phyloP scores from a whole-genome alignment of 2,113 vertebrate species.

The Zingel zingel region DNA sequence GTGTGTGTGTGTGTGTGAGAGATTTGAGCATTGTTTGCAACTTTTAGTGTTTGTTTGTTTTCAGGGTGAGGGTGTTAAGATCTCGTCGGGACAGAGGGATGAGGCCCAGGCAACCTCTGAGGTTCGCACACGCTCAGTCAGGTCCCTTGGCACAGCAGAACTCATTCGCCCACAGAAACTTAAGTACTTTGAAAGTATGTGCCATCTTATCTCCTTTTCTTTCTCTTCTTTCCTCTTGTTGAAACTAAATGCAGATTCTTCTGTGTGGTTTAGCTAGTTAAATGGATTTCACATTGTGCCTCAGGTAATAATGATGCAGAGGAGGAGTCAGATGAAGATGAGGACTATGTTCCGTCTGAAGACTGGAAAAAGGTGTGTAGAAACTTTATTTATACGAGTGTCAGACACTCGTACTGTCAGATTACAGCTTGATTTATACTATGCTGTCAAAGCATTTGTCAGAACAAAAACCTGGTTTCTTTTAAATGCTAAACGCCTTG shows the following conservation, averaged over 20 bases:
- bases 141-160: constrained; percentile 89
- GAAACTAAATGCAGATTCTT: background rate
- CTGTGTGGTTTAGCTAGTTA: background rate
- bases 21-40: background rate
- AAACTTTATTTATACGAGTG: background rate
- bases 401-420: background rate
- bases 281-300: constrained; percentile 1
- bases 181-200: constrained; percentile 97
- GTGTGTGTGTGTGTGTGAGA: no score
- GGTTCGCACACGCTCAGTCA: constrained; percentile 87
- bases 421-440: background rate
- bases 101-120: constrained; percentile 89
- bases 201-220: background rate
- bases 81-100: constrained; percentile 87
- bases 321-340: constrained; percentile 98
- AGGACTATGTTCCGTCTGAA: constrained; percentile 98
- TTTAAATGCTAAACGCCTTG: background rate
- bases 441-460: background rate
- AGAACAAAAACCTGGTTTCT: background rate
- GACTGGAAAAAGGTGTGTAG: constrained; percentile 97
- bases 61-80: constrained; percentile 90
- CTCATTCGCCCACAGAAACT: constrained; percentile 91
- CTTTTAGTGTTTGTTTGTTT: background rate
- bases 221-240: background rate
- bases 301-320: constrained; percentile 92